These are phyloP conservation scores for Oceanites oceanicus DNA, from an alignment of 2,113 vertebrate species.

Conservation along the genomic window DNA sequence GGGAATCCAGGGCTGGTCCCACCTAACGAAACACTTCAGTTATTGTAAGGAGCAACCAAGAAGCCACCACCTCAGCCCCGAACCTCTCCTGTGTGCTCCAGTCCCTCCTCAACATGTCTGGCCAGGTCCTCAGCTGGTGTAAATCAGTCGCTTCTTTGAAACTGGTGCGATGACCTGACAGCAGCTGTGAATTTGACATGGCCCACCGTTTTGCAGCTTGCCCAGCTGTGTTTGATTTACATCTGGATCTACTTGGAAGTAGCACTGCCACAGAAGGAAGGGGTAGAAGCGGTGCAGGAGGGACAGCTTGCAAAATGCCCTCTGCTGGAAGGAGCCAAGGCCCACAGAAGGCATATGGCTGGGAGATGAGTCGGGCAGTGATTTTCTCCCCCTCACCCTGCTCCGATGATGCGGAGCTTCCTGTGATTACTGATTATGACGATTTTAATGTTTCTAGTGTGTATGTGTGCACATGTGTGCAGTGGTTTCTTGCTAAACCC, in stretches of 20 bases:
- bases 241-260: slow-evolving; percentile 11
- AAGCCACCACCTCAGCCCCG: neutral
- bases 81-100: neutral
- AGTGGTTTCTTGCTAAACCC: slow-evolving; percentile 54
- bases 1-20: neutral
- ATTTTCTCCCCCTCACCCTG: neutral
- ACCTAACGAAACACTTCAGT: neutral
- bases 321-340: neutral
- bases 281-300: neutral
- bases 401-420: neutral
- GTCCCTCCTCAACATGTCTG: neutral
- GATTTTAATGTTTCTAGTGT: slow-evolving; percentile 23
- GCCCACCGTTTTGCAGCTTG: neutral
- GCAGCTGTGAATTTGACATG: neutral
- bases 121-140: neutral
- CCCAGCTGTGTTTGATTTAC: slow-evolving; percentile 30
- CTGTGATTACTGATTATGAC: neutral
- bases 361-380: neutral
- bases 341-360: neutral
- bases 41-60: neutral
- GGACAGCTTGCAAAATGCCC: neutral
- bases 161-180: neutral
- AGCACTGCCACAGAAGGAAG: neutral
- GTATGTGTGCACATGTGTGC: slow-evolving; percentile 53
- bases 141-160: neutral